Conservation (phyloP, 2,113 vertebrate species). For the Pelecanoides urinatrix region DNA sequence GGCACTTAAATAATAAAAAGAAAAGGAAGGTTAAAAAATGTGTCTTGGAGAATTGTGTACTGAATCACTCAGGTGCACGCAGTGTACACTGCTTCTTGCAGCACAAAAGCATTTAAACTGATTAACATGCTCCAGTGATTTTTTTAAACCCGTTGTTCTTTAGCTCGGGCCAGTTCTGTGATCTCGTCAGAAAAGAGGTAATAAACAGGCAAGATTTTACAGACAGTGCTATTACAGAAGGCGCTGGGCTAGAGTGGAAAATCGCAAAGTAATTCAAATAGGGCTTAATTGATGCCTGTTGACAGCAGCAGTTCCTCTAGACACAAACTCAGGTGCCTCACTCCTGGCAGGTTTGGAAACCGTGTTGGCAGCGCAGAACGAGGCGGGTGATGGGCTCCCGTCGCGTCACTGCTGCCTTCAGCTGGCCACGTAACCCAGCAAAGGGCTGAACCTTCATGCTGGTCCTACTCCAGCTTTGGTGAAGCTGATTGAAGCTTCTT, state of each 20-base stretch:
- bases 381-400: not conserved
- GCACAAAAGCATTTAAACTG: not conserved
- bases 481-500: not conserved
- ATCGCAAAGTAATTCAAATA: not conserved
- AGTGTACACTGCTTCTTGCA: not conserved
- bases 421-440: not conserved
- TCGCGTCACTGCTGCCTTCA: not conserved
- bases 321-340: accelerated
- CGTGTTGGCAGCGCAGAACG: not conserved
- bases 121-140: not conserved
- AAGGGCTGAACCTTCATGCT: not conserved
- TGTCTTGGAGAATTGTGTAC: not conserved
- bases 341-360: not conserved
- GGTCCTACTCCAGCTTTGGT: not conserved
- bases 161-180: not conserved
- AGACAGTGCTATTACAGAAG: not conserved
- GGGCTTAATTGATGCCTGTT: accelerated
- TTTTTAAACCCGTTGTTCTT: not conserved
- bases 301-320: not conserved
- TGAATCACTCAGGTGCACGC: not conserved
- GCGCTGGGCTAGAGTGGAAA: not conserved
- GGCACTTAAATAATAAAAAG: not conserved
- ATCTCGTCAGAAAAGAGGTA: not conserved
- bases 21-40: not conserved
- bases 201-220: not conserved